A percentile compares a stretch with the other conserved stretches of the same genome.
Evolutionary conservation across 2,888 invertebrate species (phyloP).

Genomic region (Tenodera sinensis): DNA sequence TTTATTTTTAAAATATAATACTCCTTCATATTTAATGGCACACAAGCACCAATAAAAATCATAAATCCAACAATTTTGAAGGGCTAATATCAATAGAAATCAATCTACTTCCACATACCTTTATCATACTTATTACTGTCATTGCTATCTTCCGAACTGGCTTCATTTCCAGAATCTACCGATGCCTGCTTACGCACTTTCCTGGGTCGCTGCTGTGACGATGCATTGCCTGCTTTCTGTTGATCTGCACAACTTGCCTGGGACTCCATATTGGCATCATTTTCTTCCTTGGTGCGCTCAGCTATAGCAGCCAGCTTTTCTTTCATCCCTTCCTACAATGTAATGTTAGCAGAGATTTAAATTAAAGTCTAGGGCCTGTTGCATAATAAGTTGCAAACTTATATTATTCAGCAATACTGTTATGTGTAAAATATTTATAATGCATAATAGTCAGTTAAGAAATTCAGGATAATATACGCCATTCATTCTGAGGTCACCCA

Average conservation of each 20-base stretch:
- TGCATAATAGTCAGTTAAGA: too few species aligned
- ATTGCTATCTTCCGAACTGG: constrained; percentile 90
- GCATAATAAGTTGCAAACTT: too few species aligned
- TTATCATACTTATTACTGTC: constrained; percentile 72
- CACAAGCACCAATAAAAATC: too few species aligned
- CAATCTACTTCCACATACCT: constrained; percentile 37
- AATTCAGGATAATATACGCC: too few species aligned
- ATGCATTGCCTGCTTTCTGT: background rate
- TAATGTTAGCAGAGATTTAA: background rate
- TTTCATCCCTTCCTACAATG: constrained; percentile 72
- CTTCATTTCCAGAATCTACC: constrained; percentile 87
- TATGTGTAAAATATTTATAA: too few species aligned
- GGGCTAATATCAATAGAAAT: too few species aligned
- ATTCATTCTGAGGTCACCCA: too few species aligned
- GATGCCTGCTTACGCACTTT: constrained; percentile 61
- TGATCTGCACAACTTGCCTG: constrained; percentile 6
- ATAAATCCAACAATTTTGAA: too few species aligned
- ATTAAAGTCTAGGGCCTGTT: background rate
- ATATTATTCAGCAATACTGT: too few species aligned
- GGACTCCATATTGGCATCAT: constrained; percentile 39
- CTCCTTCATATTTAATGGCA: too few species aligned
- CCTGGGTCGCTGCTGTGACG: constrained; percentile 43
- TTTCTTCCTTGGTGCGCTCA: constrained; percentile 35
- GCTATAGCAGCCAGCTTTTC: constrained; percentile 71
- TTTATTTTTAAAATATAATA: too few species aligned